Evolutionary conservation across 2,888 invertebrate species (phyloP), one percentile per base, ranked within the genome.

Genomic region (Meta bourneti): DNA sequence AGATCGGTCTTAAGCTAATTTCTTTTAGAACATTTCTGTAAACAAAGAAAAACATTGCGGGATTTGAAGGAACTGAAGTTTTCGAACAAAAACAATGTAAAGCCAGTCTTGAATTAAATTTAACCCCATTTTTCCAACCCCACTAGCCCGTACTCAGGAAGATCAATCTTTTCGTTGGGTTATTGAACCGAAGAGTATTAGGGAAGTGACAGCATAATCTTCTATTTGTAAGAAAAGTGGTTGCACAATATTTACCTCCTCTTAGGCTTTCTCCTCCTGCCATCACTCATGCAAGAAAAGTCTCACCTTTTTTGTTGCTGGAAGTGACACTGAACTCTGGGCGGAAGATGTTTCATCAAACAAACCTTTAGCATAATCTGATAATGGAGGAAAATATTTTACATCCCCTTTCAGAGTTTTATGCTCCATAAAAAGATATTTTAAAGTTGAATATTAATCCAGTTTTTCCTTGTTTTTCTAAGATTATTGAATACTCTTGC

Each of bases 211-310:
- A 61, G 61, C 61, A 61, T 61, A 61, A 61, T 61, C 61, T 61
- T 16, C 11, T 61, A 16, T 61, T 61, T 61, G 61, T 16, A 11
- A 61, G 61, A 61, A 61, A 16, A 61, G 61, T 16, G 61, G 61
- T 61, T 61, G 61, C 61, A 61, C 61, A 61, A 61, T 61, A 61
- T 61, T 61, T 61, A 61, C 61, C 61, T 61, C 61, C 61, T 61
- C 61, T 61, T 61, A 61, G 61, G 5, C 61, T 16, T 5, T 11
- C 61, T 61, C 16, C 61, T 16, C 61, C 16, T 61, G 61, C 16
- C 16, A 61, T 61, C 61, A 5, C 16, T 61, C 61, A 16, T 61
- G 11, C 61, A 61, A 61, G 61, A 61, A 61, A 61, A 61, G 61
- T 11, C 16, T 16, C 61, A 61, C 16, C 61, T 61, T 61, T 61